A percentile compares a stretch with the other conserved stretches of the same genome.
Conservation (phyloP, 2,113 vertebrate genomes). For the Formicarius rufipectus region DNA sequence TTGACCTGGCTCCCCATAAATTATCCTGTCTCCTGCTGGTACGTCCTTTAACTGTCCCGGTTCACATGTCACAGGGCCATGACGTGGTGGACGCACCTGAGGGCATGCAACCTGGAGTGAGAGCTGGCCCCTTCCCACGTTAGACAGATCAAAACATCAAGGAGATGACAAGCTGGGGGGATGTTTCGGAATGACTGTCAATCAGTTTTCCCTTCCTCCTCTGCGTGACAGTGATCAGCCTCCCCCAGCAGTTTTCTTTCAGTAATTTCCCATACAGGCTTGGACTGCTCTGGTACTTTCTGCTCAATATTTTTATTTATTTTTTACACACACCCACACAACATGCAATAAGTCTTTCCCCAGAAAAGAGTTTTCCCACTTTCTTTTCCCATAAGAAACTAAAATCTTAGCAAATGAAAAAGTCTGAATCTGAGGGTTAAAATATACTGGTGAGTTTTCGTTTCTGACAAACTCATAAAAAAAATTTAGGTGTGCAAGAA, state of each 20-base stretch:
- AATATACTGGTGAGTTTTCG: neutral
- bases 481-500: neutral
- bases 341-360: neutral
- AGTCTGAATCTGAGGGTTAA: neutral
- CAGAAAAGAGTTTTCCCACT: neutral
- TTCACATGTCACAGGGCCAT: neutral
- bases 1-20: conserved; percentile 34
- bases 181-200: neutral
- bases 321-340: neutral
- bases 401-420: neutral
- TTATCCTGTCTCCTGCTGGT: conserved; percentile 41
- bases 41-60: neutral
- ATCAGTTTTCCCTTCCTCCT: neutral
- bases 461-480: neutral
- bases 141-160: neutral
- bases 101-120: neutral
- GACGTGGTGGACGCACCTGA: neutral
- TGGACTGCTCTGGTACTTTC: neutral
- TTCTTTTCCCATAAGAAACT: neutral
- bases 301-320: neutral
- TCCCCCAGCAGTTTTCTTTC: neutral
- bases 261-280: neutral
- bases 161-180: neutral
- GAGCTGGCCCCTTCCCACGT: neutral
- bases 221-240: neutral